Evolutionary conservation across 2,113 vertebrate genomes (phyloP), one percentile per base, ranked within the genome.

Genomic region (Agapornis roseicollis): DNA sequence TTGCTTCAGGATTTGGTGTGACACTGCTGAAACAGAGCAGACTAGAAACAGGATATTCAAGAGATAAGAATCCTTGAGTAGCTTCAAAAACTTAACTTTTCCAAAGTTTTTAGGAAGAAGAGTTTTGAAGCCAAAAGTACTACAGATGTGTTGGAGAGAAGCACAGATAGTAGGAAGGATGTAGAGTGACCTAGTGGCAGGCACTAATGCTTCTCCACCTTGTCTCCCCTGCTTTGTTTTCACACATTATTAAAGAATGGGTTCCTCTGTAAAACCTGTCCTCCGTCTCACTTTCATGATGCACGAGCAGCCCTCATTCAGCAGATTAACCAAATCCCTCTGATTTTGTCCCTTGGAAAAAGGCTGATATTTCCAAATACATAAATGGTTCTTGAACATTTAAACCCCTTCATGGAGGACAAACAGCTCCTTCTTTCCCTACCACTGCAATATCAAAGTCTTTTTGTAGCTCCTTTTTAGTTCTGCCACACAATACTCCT

Each of bases 21-120:
- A 88, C 66, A 69, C 49, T 87, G 92, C 70, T 72, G 78, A 91
- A 96, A 96, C 81, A 89, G 23, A 88, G 71, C 50, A 56, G 74
- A 85, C 41, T 91, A 83, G 66, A 94, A 44, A 82, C 9, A 56
- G 27, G n/a, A 70, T 91, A 73, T 85, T 93, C 76, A 79, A 91
- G 77, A 69, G 24, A 71, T 27, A 81, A 94, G 80, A 93, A 60
- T 74, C 33, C 39, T 81, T 60, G 9, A 80, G 19, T 42, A 68
- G 6, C 20, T 90, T 84, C 29, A 78, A 60, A 88, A 92, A 33
- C 33, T 33, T 42, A 80, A 69, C 29, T 93, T 87, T 66, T 47
- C 46, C 2, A 7, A 61, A 84, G 31, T 46, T 87, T 4, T 33
- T 49, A 33, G 33, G 35, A 85, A 84, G 8, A 74, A 5, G 9